Evolutionary conservation across 2,888 invertebrate genomes (phyloP), one percentile per base, ranked within the genome.

Genomic region (Lasiommata megera): DNA sequence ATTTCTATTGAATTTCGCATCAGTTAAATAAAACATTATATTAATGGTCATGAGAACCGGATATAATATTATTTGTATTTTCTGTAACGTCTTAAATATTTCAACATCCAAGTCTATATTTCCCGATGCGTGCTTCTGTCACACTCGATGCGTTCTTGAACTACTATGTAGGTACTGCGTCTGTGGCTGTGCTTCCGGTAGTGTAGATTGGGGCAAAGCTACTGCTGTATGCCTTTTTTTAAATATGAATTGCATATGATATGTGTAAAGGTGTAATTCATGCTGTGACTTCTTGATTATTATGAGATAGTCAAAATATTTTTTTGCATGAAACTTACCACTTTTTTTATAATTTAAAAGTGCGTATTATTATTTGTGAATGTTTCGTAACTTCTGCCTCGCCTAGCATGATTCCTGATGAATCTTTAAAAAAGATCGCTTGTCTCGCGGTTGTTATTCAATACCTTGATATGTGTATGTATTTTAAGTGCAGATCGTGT

Each of bases 51-150:
- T 18, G 14, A 7, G 38, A 38, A 9, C 38, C 38, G 16, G 38
- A 41, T 41, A 41, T 18, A n/a, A n/a, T n/a, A 28, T 28, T 28
- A 28, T 28, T 3, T 28, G 28, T 6, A 28, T 28, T 34, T n/a
- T 11, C 12, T n/a, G n/a, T n/a, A n/a, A n/a, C n/a, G n/a, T n/a
- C n/a, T 44, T 11, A 53, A 47, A 59, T 52, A 36, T 50, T 38
- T 58, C 48, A 54, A 61, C 55, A 61, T 61, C 61, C 54, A 40
- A 52, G 61, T 46, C 46, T 16, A 11, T 5, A 31, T 11, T 46
- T 37, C 36, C 54, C 58, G 51, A 58, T 56, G 60, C 60, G 56
- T 56, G 64, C 64, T 64, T 64, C 64, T 64, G 64, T 62, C 62
- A 64, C 64, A 64, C 62, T 64, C 54, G 37, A 54, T 14, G 28